phyloP scores from a whole-genome alignment of 2,113 vertebrate genomes.

The Brienomyrus brachyistius region DNA sequence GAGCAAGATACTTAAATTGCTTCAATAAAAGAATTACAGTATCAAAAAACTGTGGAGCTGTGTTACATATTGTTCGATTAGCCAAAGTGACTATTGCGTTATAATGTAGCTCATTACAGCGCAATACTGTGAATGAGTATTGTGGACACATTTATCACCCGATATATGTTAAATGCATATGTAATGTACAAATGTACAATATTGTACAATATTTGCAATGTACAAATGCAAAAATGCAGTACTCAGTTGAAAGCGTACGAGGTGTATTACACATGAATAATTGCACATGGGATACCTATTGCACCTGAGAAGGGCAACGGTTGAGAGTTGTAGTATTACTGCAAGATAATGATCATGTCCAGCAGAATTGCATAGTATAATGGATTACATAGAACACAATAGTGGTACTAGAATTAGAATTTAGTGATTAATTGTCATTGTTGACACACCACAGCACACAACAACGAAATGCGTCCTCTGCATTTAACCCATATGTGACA shows the following conservation, averaged over 20 bases:
- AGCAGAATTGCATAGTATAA: neutral
- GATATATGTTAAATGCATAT: neutral
- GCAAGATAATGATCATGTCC: neutral
- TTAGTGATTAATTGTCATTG: too few species aligned
- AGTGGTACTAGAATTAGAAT: neutral
- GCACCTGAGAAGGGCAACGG: neutral
- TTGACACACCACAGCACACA: too few species aligned
- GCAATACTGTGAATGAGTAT: neutral
- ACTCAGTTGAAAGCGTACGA: neutral
- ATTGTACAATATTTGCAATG: too few species aligned
- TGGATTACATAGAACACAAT: neutral
- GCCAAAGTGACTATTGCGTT: neutral
- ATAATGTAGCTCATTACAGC: neutral
- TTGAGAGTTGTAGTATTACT: neutral
- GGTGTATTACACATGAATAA: neutral
- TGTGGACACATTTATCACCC: neutral
- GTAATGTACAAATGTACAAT: neutral
- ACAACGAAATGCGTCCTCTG: too few species aligned
- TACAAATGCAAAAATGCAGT: neutral
- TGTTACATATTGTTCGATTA: neutral
- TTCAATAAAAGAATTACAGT: neutral
- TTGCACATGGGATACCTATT: neutral
- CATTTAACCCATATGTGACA: too few species aligned
- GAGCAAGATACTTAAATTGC: neutral
- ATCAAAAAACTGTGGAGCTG: neutral